Evolutionary conservation across 2,888 invertebrate species (phyloP), one percentile per base, ranked within the genome.

Genomic region (Bedellia somnulentella): DNA sequence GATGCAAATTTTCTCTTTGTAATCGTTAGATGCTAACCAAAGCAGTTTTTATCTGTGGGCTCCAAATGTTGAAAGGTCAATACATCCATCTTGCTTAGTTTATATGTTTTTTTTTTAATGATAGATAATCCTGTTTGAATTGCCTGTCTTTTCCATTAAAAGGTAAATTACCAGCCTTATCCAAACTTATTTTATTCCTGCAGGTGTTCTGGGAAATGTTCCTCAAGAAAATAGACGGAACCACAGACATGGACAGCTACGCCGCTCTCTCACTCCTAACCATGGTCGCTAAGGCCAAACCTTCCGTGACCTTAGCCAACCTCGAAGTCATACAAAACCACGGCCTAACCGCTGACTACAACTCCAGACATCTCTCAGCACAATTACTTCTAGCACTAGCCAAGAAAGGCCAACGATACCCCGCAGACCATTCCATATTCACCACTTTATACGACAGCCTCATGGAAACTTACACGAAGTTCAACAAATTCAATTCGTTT

Each of bases 191-290:
- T n/a, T n/a, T n/a, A n/a, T n/a, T n/a, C n/a, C n/a, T 80, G 34
- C 70, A 91, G 79, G 82, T 89, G 8, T 71, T 95, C 35, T 95
- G 93, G 87, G 89, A 93, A 58, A 84, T 84, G 46, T 92, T 90
- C 51, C 81, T 89, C 0, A 79, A 86, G 45, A 85, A 87, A 50
- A 71, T 83, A 8, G 81, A 86, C 23, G 81, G 83, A 3, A 85
- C 86, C 0, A 82, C 83, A 0, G 79, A 81, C 24, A 77, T 80
- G 41, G 87, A 92, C 36, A 85, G 89, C 31, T 79, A 85, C 31
- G 81, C 85, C 1, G 87, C 93, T 0, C 61, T 92, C 3, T 79
- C 87, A 33, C 55, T 96, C 2, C 71, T 96, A 2, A 83, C 86
- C 9, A 91, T 95, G 89, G 81, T 75, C 27, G 53, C 63, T 8